phyloP scores from a whole-genome alignment of 2,888 invertebrate species.

The Lycia hirtaria region DNA sequence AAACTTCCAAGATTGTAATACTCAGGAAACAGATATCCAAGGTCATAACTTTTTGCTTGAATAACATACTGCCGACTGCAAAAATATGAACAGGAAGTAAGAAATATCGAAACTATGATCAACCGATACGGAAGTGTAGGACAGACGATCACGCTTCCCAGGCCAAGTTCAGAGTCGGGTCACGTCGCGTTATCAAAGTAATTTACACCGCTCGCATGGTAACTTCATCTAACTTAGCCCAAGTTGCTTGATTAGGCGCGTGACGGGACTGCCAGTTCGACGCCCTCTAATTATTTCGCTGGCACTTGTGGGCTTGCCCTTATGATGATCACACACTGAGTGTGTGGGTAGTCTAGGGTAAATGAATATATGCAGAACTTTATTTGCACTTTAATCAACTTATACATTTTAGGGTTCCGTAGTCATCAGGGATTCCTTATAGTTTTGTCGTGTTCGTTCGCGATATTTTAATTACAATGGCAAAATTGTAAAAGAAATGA shows the following conservation, averaged over 20 bases:
- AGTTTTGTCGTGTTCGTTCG: too few species aligned
- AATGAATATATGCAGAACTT: neutral
- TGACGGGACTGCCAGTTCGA: conserved; percentile 57
- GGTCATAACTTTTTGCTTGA: too few species aligned
- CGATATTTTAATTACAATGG: too few species aligned
- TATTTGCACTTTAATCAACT: neutral
- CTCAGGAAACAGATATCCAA: too few species aligned
- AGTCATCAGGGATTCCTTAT: too few species aligned
- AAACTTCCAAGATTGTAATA: too few species aligned
- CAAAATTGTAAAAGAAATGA: too few species aligned
- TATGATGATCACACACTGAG: conserved; percentile 25
- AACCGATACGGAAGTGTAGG: neutral
- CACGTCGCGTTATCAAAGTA: conserved; percentile 73
- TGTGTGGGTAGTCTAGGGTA: neutral
- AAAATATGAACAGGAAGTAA: too few species aligned
- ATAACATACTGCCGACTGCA: too few species aligned
- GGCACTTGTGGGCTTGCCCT: conserved; percentile 34
- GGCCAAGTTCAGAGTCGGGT: conserved; percentile 61
- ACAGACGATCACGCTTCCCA: conserved; percentile 40
- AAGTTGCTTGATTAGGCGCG: conserved; percentile 77
- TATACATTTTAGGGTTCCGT: too few species aligned
- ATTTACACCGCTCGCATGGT: conserved; percentile 67
- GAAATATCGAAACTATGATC: too few species aligned
- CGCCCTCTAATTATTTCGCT: conserved; percentile 54
- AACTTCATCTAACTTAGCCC: conserved; percentile 74